Evolutionary conservation across 2,113 vertebrate species (phyloP).

Genomic region (Otus sunia): DNA sequence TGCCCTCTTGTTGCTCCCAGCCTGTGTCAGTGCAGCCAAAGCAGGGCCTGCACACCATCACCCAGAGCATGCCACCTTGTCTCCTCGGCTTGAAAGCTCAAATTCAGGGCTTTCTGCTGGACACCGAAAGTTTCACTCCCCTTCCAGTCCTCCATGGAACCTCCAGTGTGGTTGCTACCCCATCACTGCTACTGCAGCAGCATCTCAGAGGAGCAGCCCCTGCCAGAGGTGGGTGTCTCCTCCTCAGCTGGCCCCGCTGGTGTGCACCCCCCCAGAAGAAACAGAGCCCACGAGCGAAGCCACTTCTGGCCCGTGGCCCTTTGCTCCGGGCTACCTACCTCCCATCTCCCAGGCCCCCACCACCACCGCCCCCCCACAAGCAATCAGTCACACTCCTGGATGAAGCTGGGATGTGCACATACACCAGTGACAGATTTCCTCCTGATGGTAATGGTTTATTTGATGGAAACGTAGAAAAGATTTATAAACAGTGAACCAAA

Average conservation of each 20-base stretch:
- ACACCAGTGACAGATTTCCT: background rate
- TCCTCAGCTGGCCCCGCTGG: background rate
- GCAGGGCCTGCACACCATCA: background rate
- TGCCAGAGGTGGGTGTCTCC: background rate
- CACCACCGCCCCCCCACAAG: background rate
- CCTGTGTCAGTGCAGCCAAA: background rate
- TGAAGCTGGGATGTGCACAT: background rate
- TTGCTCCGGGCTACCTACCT: background rate
- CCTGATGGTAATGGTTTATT: background rate
- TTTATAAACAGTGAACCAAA: background rate
- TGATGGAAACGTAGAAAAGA: background rate
- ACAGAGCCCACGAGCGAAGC: background rate
- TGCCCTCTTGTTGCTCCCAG: fast-evolving
- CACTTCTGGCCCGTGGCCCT: background rate
- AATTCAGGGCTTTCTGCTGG: background rate
- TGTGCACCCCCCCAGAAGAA: background rate
- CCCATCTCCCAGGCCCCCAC: background rate
- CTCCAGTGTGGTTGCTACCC: fast-evolving
- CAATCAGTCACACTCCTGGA: fast-evolving
- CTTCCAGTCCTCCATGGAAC: background rate
- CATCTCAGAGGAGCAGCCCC: background rate
- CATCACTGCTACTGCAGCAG: background rate
- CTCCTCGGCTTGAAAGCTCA: background rate
- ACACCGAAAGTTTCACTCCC: background rate
- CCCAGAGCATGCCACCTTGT: background rate